Percentiles rank a stretch among this genome's conserved stretches.
These are phyloP conservation scores for Chouioia cunea DNA, from an alignment of 2,888 invertebrate genomes.

Conservation along the genomic window DNA sequence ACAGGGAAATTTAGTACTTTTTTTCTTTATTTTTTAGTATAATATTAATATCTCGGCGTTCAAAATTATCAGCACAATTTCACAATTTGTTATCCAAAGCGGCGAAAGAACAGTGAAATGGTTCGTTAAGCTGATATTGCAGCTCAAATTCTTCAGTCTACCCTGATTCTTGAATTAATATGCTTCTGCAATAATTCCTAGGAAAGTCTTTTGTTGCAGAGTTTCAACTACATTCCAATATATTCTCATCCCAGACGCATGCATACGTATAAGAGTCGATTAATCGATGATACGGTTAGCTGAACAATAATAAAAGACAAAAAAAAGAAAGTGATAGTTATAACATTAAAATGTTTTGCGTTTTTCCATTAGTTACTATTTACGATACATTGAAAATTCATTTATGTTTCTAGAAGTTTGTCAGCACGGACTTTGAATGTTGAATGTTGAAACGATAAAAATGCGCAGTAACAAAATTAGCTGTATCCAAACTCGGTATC, in stretches of 20 bases:
- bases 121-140: conserved; percentile 40
- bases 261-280: conserved; percentile 32
- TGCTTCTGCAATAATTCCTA: conserved; percentile 28
- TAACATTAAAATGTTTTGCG: conserved; percentile 31
- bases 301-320: conserved; percentile 30
- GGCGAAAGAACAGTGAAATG: conserved; percentile 39
- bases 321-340: conserved; percentile 20
- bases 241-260: conserved; percentile 37
- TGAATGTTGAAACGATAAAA: conserved; percentile 38
- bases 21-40: conserved; percentile 44
- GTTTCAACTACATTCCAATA: conserved; percentile 33
- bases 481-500: conserved; percentile 39
- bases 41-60: conserved; percentile 49
- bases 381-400: conserved; percentile 29
- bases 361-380: conserved; percentile 27
- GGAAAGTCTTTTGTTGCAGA: conserved; percentile 34
- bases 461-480: conserved; percentile 44
- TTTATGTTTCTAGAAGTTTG: conserved; percentile 30
- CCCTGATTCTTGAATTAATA: conserved; percentile 35
- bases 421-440: conserved; percentile 8
- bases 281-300: conserved; percentile 27
- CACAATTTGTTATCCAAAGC: conserved; percentile 15
- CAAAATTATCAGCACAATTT: conserved; percentile 49
- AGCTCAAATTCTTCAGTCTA: conserved; percentile 41
- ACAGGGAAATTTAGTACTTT: conserved; percentile 40